These are phyloP conservation scores for Eupeodes luniger DNA, from an alignment of 2,888 invertebrate species.

Conservation along the genomic window DNA sequence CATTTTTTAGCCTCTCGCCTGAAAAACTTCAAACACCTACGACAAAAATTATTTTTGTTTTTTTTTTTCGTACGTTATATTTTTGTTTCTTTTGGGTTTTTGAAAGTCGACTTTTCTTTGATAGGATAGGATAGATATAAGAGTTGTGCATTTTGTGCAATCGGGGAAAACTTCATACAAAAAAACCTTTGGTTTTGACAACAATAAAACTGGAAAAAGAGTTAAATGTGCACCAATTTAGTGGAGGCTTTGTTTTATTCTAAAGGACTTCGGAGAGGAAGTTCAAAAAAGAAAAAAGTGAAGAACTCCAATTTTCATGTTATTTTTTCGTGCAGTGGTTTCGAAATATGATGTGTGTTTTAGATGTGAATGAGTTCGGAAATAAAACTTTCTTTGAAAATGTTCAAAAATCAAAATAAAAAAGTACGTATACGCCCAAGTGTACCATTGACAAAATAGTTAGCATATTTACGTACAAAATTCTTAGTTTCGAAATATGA, in stretches of 20 bases:
- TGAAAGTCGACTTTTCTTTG: conserved; percentile 6
- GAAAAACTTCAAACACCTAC: conserved; percentile 63
- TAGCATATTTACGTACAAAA: too few species aligned
- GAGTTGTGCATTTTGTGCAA: neutral
- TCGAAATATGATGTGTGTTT: too few species aligned
- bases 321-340: too few species aligned
- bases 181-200: conserved; percentile 10
- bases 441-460: too few species aligned
- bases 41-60: conserved; percentile 55
- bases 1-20: conserved; percentile 50
- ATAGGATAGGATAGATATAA: neutral
- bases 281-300: neutral
- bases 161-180: conserved; percentile 8
- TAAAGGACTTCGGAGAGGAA: neutral
- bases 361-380: too few species aligned
- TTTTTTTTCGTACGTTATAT: neutral
- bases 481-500: too few species aligned
- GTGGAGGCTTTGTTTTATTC: neutral
- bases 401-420: too few species aligned
- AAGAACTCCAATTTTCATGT: too few species aligned
- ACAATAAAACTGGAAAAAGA: neutral
- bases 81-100: conserved; percentile 1
- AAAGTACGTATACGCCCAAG: too few species aligned
- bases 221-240: neutral
- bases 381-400: too few species aligned